These are phyloP conservation scores for Drosophila antonietae DNA, from an alignment of 2,888 invertebrate genomes.

Conservation along the genomic window DNA sequence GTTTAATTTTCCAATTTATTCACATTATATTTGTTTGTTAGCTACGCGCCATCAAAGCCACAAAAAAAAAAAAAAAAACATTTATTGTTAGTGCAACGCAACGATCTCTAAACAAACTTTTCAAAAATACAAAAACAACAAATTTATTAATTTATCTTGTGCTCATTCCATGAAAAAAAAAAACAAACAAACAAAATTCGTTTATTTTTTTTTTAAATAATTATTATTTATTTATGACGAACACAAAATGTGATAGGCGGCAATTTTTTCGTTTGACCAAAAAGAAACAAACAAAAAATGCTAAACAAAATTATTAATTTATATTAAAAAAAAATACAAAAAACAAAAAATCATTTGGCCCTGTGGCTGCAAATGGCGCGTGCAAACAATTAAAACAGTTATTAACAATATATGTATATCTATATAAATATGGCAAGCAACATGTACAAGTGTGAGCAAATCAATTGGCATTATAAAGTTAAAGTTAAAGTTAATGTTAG, in stretches of 20 bases:
- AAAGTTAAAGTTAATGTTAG: slow-evolving; percentile 34
- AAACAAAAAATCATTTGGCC: slow-evolving; percentile 22
- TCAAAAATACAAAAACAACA: slow-evolving; percentile 49
- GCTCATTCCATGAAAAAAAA: slow-evolving; percentile 75
- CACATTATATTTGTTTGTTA: slow-evolving; percentile 23
- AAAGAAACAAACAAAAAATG: slow-evolving; percentile 38
- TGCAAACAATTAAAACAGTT: slow-evolving; percentile 44
- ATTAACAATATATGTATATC: slow-evolving; percentile 33
- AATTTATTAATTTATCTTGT: slow-evolving; percentile 75
- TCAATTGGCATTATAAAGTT: slow-evolving; percentile 61
- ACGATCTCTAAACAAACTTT: slow-evolving; percentile 73
- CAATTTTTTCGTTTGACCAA: slow-evolving; percentile 75
- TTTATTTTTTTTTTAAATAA: slow-evolving; percentile 54
- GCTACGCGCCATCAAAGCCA: slow-evolving; percentile 59
- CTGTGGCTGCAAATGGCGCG: slow-evolving; percentile 64
- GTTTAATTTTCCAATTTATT: slow-evolving; percentile 14
- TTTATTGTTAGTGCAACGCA: slow-evolving; percentile 76
- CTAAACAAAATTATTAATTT: slow-evolving; percentile 51
- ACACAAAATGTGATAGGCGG: slow-evolving; percentile 75
- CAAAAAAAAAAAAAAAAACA: slow-evolving; percentile 42
- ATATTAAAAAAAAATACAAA: slow-evolving; percentile 5
- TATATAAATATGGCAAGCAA: slow-evolving; percentile 41
- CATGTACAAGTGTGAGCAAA: slow-evolving; percentile 56
- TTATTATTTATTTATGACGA: slow-evolving; percentile 64
- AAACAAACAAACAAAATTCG: slow-evolving; percentile 39